These are phyloP conservation scores for Drosophila lacertosa DNA, from an alignment of 1,140 invertebrate species.

Conservation along the genomic window DNA sequence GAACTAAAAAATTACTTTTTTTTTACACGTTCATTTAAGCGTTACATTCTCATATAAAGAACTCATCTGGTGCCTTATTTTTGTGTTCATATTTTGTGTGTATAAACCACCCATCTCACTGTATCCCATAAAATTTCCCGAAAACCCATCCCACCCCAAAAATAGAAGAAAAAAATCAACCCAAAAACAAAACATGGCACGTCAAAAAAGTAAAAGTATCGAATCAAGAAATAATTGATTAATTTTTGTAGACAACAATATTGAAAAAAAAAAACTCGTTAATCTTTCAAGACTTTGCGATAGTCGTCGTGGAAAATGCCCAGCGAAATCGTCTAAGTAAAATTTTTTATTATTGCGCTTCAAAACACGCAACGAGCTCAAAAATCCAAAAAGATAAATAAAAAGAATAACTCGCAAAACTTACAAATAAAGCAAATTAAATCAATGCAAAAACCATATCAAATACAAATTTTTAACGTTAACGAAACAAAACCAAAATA, in stretches of 20 bases:
- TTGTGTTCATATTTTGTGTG: conserved; percentile 1
- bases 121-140: neutral
- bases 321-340: neutral
- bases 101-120: neutral
- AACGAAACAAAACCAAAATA: conserved; percentile 26
- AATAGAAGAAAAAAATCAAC: conserved; percentile 10
- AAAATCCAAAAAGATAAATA: conserved; percentile 24
- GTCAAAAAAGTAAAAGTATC: conserved; percentile 50
- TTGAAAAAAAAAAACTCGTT: neutral
- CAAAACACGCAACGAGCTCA: conserved; percentile 32
- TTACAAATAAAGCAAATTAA: conserved; percentile 4
- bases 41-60: conserved; percentile 3
- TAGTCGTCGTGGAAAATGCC: conserved; percentile 12
- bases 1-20: conserved; percentile 4
- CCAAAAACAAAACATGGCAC: conserved; percentile 70
- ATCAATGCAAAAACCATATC: neutral
- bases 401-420: conserved; percentile 39
- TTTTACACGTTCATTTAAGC: neutral
- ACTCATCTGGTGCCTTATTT: neutral
- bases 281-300: conserved; percentile 1
- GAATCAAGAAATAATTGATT: conserved; percentile 40
- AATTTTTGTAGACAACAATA: conserved; percentile 5
- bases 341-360: conserved; percentile 2
- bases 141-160: neutral
- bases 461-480: conserved; percentile 17